A percentile compares a stretch with the other conserved stretches of the same genome.
Evolutionary conservation across 2,888 invertebrate genomes (phyloP).

Genomic region (Dolichopus griseipennis): DNA sequence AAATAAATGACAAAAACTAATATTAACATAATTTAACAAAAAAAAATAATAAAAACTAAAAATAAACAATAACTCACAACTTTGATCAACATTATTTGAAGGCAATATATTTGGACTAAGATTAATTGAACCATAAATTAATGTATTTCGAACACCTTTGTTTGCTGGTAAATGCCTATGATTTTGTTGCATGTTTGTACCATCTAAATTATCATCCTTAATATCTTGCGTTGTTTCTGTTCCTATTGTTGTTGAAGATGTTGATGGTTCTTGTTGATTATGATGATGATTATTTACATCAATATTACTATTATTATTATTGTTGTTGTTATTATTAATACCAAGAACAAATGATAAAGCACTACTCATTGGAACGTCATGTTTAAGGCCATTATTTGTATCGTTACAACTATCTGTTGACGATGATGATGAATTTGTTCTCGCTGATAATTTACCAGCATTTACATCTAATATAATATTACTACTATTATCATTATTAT

Average conservation of each 20-base stretch:
- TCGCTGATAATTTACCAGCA: slow-evolving; percentile 4
- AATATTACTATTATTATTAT: slow-evolving; percentile 16
- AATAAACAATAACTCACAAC: slow-evolving; percentile 9
- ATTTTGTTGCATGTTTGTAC: not conserved
- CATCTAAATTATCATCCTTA: slow-evolving; percentile 2
- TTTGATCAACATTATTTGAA: slow-evolving; percentile 13
- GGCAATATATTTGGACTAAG: slow-evolving; percentile 44
- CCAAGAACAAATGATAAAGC: slow-evolving; percentile 14
- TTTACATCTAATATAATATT: not conserved
- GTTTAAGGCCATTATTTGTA: slow-evolving; percentile 34
- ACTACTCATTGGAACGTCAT: slow-evolving; percentile 36
- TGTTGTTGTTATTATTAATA: slow-evolving; percentile 17
- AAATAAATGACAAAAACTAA: not conserved
- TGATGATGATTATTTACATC: slow-evolving; percentile 15
- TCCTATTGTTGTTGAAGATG: slow-evolving; percentile 9
- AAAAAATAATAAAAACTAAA: slow-evolving; percentile 8
- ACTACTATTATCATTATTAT: not conserved
- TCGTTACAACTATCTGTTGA: slow-evolving; percentile 29
- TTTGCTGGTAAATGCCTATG: slow-evolving; percentile 18
- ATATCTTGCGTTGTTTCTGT: not conserved
- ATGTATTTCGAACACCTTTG: slow-evolving; percentile 48
- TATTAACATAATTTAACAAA: not conserved
- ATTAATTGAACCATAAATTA: slow-evolving; percentile 69
- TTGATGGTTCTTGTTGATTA: slow-evolving; percentile 15
- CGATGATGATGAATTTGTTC: slow-evolving; percentile 11